Evolutionary conservation across 1,140 invertebrate species (phyloP).

Genomic region (Eubasilissa regina): DNA sequence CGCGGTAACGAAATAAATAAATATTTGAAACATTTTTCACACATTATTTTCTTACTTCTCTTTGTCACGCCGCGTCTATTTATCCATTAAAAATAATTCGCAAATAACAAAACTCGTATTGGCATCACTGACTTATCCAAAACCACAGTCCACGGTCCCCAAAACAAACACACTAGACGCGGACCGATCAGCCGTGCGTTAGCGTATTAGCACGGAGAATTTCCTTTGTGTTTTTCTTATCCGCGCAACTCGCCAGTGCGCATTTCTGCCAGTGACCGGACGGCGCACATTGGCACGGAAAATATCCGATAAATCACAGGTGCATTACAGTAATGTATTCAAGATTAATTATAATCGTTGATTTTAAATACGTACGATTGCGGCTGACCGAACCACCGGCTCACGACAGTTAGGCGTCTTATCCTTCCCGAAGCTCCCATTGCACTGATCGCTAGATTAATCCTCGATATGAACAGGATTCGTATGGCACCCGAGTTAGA

Average conservation of each 20-base stretch:
- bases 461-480: constrained; percentile 26
- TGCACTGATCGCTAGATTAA: constrained; percentile 48
- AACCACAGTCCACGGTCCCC: too few relatives aligned
- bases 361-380: constrained; percentile 45
- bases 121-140: too few relatives aligned
- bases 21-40: too few relatives aligned
- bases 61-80: too few relatives aligned
- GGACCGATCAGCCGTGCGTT: too few relatives aligned
- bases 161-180: too few relatives aligned
- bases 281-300: constrained; percentile 1
- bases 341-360: neutral
- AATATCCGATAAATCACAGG: constrained; percentile 10
- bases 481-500: constrained; percentile 12
- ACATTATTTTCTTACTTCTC: too few relatives aligned
- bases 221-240: neutral
- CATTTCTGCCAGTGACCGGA: constrained; percentile 5
- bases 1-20: too few relatives aligned
- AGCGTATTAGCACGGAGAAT: neutral
- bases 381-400: constrained; percentile 58
- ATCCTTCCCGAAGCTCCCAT: constrained; percentile 57
- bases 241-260: neutral
- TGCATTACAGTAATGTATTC: neutral
- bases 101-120: too few relatives aligned
- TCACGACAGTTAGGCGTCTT: constrained; percentile 55
- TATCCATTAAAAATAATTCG: too few relatives aligned